These are phyloP conservation scores for Aporophyla nigra DNA, from an alignment of 2,888 invertebrate genomes.

Conservation along the genomic window DNA sequence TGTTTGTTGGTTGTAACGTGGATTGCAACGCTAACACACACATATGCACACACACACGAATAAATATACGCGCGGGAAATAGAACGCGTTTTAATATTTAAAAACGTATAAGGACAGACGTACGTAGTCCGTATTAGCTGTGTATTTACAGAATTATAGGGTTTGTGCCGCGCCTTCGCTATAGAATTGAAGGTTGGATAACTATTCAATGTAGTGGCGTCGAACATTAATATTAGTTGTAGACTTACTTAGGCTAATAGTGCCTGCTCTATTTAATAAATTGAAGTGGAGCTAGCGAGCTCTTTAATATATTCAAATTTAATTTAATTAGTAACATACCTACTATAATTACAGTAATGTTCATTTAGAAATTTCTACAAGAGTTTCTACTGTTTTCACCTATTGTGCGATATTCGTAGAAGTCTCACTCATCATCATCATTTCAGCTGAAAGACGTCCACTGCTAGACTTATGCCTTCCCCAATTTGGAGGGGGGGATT, in stretches of 20 bases:
- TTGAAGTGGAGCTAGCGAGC: conserved; percentile 23
- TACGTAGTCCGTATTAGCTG: conserved; percentile 56
- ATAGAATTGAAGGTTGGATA: conserved; percentile 44
- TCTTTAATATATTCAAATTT: conserved; percentile 29
- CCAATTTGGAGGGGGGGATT: too few species aligned
- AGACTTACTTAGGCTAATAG: conserved; percentile 42
- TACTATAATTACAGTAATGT: conserved; percentile 15
- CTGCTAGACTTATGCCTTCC: too few species aligned
- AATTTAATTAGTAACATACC: conserved; percentile 13
- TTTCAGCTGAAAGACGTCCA: too few species aligned
- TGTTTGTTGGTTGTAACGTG: conserved; percentile 82
- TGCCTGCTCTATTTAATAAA: conserved; percentile 41
- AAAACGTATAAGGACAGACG: conserved; percentile 74
- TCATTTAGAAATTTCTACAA: conserved; percentile 23
- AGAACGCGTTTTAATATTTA: conserved; percentile 84
- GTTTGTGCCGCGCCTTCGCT: conserved; percentile 23
- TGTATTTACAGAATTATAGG: conserved; percentile 65
- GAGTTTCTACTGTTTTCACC: conserved; percentile 12
- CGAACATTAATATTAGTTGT: conserved; percentile 38
- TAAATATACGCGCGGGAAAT: conserved; percentile 78
- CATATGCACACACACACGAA: conserved; percentile 60
- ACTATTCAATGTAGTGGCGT: conserved; percentile 49
- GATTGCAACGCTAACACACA: conserved; percentile 77
- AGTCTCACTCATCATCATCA: too few species aligned
- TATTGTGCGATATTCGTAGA: conserved; percentile 5